Evolutionary conservation across 2,888 invertebrate genomes (phyloP).

Genomic region (Deroplatys truncata): DNA sequence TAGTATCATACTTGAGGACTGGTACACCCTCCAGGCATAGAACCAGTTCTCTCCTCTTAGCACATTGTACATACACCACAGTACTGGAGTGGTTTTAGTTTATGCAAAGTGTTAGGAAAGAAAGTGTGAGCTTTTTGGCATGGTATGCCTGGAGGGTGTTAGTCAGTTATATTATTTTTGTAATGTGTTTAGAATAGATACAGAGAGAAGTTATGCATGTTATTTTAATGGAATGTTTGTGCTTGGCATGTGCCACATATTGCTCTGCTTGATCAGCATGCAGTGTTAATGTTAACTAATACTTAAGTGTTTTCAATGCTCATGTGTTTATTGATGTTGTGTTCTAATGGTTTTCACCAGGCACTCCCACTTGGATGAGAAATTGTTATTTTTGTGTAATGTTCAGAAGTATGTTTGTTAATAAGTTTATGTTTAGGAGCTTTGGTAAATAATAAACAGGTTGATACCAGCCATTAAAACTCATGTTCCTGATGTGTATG

Average conservation of each 20-base stretch:
- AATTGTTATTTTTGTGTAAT: not conserved
- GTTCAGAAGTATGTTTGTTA: not conserved
- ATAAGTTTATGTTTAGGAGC: not conserved
- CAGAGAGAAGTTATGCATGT: not conserved
- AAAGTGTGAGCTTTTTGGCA: not conserved
- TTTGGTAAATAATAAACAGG: too few relatives aligned
- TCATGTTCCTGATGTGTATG: too few relatives aligned
- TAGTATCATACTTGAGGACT: conserved; percentile 38
- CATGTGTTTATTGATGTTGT: not conserved
- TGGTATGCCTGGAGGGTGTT: not conserved
- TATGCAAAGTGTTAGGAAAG: not conserved
- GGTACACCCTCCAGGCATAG: conserved; percentile 4
- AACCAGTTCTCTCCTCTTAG: not conserved
- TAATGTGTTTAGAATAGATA: not conserved
- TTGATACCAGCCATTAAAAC: too few relatives aligned
- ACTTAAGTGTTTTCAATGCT: not conserved
- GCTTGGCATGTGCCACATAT: not conserved
- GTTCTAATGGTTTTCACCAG: not conserved
- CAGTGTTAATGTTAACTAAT: not conserved
- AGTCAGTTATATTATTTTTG: not conserved
- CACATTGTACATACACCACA: not conserved
- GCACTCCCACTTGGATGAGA: not conserved
- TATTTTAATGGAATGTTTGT: not conserved
- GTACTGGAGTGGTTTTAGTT: not conserved
- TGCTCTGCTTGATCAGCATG: not conserved